Conservation (phyloP, 2,888 invertebrate genomes). For the Drosophila meridiana region DNA sequence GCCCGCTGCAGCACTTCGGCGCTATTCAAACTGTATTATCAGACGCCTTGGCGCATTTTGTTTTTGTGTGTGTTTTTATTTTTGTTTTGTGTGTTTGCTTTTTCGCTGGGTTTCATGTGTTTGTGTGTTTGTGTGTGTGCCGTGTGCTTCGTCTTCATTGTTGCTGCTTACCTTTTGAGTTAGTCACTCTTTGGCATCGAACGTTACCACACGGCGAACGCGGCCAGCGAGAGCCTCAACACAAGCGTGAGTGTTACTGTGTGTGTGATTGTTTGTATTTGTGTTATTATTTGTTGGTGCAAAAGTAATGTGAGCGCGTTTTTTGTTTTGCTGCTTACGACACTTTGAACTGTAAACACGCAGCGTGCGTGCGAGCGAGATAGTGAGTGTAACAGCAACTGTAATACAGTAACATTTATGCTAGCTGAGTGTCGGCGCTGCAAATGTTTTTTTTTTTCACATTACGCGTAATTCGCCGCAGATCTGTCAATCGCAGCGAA, state of each 20-base stretch:
- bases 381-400: slow-evolving; percentile 23
- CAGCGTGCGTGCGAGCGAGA: slow-evolving; percentile 14
- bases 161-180: slow-evolving; percentile 58
- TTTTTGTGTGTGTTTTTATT: slow-evolving; percentile 33
- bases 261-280: slow-evolving; percentile 28
- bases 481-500: slow-evolving; percentile 59
- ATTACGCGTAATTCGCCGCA: slow-evolving; percentile 53
- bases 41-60: slow-evolving; percentile 42
- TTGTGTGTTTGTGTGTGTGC: slow-evolving; percentile 42
- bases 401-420: slow-evolving; percentile 38
- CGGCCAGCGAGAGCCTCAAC: slow-evolving; percentile 51
- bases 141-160: slow-evolving; percentile 50
- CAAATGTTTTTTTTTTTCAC: slow-evolving; percentile 5
- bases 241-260: slow-evolving; percentile 39
- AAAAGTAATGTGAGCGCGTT: slow-evolving; percentile 26
- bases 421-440: slow-evolving; percentile 9
- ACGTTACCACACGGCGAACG: slow-evolving; percentile 66
- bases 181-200: slow-evolving; percentile 78
- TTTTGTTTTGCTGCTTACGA: slow-evolving; percentile 24
- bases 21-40: slow-evolving; percentile 65
- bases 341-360: slow-evolving; percentile 38
- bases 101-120: slow-evolving; percentile 52
- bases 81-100: slow-evolving; percentile 60
- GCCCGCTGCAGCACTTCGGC: not conserved
- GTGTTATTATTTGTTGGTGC: slow-evolving; percentile 32